Evolutionary conservation across 2,797 vertebrate genomes (phyloP).

Genomic region (Falco columbarius): DNA sequence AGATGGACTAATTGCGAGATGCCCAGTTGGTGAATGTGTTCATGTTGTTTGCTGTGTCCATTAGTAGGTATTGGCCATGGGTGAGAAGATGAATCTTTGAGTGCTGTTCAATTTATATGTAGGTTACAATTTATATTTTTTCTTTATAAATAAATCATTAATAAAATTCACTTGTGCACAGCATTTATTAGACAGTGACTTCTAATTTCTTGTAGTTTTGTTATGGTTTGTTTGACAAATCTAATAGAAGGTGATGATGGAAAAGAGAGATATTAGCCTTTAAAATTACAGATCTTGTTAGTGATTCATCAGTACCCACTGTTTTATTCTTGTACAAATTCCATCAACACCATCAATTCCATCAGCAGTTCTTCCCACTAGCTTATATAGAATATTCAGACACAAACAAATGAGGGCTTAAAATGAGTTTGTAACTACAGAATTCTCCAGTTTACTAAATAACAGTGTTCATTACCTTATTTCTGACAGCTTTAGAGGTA

Average conservation of each 20-base stretch:
- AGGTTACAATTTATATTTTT: background rate
- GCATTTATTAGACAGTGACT: background rate
- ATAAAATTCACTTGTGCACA: background rate
- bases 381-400: background rate
- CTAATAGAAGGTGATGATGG: background rate
- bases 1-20: background rate
- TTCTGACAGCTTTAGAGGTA: background rate
- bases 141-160: background rate
- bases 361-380: background rate
- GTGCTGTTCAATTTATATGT: background rate
- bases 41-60: background rate
- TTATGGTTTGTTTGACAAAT: background rate
- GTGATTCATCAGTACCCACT: background rate
- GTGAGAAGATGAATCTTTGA: background rate
- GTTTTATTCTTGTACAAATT: background rate
- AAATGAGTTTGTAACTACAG: background rate
- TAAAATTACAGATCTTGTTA: background rate
- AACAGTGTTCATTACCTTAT: background rate
- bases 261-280: background rate
- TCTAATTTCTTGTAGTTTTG: background rate
- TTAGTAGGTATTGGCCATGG: background rate
- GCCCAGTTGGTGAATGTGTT: background rate
- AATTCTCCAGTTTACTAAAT: background rate
- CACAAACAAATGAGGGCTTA: background rate
- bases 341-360: background rate